These are phyloP conservation scores for Dryas iulia DNA, from an alignment of 1,140 invertebrate species.

Conservation along the genomic window DNA sequence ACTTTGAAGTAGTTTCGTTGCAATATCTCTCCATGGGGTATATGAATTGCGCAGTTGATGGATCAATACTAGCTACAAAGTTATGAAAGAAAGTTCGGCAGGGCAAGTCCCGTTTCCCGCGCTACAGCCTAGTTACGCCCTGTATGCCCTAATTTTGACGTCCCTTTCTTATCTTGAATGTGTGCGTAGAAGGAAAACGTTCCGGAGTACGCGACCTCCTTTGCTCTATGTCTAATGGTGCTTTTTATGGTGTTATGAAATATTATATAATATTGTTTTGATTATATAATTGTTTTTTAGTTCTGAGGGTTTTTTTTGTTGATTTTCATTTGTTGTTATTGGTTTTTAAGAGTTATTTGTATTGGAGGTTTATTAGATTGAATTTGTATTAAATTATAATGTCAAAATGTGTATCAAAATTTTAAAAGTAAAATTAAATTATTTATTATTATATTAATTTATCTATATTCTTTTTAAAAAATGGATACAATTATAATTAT, in stretches of 20 bases:
- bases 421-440: no score
- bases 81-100: constrained; percentile 79
- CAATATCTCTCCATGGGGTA: constrained; percentile 66
- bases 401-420: no score
- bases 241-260: constrained; percentile 5
- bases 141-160: constrained; percentile 78
- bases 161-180: constrained; percentile 37
- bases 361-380: no score
- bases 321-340: neutral
- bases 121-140: constrained; percentile 76
- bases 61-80: constrained; percentile 76
- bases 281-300: neutral
- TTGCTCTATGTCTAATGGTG: constrained; percentile 24
- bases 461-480: no score
- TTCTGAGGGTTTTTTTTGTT: no score
- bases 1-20: constrained; percentile 47
- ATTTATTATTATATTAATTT: no score
- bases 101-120: constrained; percentile 66
- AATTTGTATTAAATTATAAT: no score
- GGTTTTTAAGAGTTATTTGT: neutral
- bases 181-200: constrained; percentile 54
- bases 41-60: constrained; percentile 76
- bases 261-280: constrained; percentile 3
- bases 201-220: constrained; percentile 29
- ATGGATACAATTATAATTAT: neutral